Conservation (phyloP, 2,888 invertebrate genomes). For the Eugnorisma glareosa region DNA sequence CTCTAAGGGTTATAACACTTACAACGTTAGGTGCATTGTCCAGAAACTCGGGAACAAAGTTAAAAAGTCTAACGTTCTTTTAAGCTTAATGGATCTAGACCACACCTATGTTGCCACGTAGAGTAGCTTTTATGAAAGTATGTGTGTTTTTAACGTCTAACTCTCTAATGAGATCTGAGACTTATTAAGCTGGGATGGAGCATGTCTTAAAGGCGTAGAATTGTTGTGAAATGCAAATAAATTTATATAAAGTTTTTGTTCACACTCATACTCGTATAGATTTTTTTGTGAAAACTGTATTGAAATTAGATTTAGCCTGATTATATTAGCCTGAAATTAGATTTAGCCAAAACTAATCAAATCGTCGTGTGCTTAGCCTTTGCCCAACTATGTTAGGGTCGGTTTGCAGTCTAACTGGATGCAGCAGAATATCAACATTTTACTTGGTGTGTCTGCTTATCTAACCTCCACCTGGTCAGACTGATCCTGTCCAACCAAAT, state of each 20-base stretch:
- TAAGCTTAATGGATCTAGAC: background rate
- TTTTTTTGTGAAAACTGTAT: too few relatives aligned
- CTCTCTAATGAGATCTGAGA: background rate
- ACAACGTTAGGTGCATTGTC: background rate
- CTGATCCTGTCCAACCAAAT: background rate
- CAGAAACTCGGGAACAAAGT: background rate
- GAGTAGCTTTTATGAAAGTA: background rate
- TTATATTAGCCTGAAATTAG: background rate
- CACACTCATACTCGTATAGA: too few relatives aligned
- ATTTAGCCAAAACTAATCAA: background rate
- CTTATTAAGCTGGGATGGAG: background rate
- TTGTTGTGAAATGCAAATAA: background rate
- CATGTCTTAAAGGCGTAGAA: background rate
- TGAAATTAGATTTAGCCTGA: background rate
- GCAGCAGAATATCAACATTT: background rate
- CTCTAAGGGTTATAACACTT: background rate
- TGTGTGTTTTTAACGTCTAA: background rate
- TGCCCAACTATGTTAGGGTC: background rate
- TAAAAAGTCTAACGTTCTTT: constrained; percentile 4
- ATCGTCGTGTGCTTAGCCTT: background rate
- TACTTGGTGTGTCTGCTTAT: background rate
- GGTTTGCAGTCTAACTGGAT: background rate
- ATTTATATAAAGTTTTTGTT: background rate
- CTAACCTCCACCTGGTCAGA: background rate
- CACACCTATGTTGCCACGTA: background rate